These are phyloP conservation scores for Rachycentron canadum DNA, from an alignment of 2,797 vertebrate genomes.

Conservation along the genomic window DNA sequence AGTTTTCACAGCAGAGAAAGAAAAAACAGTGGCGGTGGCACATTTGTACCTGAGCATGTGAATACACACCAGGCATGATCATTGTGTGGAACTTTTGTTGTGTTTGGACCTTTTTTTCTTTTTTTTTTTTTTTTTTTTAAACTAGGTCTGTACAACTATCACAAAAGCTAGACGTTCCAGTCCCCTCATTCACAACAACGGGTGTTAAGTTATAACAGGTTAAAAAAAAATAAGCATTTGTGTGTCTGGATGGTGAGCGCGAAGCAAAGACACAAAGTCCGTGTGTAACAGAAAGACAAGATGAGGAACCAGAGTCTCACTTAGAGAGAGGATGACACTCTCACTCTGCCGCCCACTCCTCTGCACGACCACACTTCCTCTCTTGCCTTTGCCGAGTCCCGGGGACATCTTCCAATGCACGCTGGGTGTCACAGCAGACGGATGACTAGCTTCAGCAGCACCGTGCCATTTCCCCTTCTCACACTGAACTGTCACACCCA, in stretches of 20 bases:
- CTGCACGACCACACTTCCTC: conserved; percentile 66
- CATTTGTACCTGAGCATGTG: neutral
- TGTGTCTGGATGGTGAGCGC: conserved; percentile 6
- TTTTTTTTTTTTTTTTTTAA: neutral
- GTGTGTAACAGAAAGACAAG: conserved; percentile 32
- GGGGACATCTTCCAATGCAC: conserved; percentile 75
- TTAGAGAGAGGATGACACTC: conserved; percentile 73
- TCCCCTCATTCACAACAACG: neutral
- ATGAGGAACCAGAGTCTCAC: conserved; percentile 64
- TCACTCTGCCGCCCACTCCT: conserved; percentile 70
- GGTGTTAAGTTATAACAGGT: neutral
- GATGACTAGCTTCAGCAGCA: conserved; percentile 74
- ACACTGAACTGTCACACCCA: conserved; percentile 73
- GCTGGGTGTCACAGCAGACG: conserved; percentile 81
- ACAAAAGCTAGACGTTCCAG: neutral
- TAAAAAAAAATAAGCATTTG: conserved; percentile 18
- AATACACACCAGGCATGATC: neutral
- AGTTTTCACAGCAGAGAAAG: neutral
- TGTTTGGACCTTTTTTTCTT: no score
- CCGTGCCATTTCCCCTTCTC: conserved; percentile 73
- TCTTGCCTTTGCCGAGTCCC: conserved; percentile 63
- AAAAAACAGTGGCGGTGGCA: neutral
- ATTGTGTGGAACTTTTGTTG: neutral
- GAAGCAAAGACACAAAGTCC: conserved; percentile 22
- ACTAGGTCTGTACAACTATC: neutral